These are phyloP conservation scores for Pterostichus madidus DNA, from an alignment of 2,888 invertebrate genomes.

Conservation along the genomic window DNA sequence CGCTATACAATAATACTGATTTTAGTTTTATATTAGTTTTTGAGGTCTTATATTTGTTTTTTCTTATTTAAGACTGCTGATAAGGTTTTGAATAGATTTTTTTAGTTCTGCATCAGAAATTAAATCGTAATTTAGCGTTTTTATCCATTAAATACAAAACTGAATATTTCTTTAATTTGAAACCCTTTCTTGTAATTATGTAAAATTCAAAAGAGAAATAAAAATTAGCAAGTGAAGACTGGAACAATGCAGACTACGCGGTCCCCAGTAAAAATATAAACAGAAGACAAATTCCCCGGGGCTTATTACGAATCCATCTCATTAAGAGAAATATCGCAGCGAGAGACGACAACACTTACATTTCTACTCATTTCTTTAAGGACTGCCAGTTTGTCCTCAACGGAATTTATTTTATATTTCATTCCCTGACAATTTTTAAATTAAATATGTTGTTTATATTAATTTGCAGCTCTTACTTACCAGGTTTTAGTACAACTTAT, in stretches of 20 bases:
- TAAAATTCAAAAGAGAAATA: slow-evolving; percentile 49
- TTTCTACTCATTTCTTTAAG: slow-evolving; percentile 12
- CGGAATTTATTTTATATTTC: slow-evolving; percentile 23
- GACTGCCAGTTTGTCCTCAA: neutral
- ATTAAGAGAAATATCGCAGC: slow-evolving; percentile 51
- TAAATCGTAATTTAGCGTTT: slow-evolving; percentile 13
- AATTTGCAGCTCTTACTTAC: too few relatives aligned
- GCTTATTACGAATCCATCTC: slow-evolving; percentile 64
- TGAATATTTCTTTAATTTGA: slow-evolving; percentile 26
- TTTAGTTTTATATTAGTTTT: too few relatives aligned
- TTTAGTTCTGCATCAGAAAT: neutral
- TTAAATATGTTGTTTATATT: too few relatives aligned
- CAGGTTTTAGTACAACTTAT: too few relatives aligned
- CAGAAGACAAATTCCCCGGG: slow-evolving; percentile 51
- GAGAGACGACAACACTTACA: slow-evolving; percentile 39
- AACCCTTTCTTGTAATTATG: slow-evolving; percentile 43
- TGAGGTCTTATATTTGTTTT: too few relatives aligned
- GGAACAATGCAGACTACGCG: slow-evolving; percentile 14
- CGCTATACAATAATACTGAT: too few relatives aligned
- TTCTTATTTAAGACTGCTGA: too few relatives aligned
- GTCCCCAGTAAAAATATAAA: slow-evolving; percentile 53
- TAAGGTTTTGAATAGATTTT: too few relatives aligned
- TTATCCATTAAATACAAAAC: slow-evolving; percentile 20
- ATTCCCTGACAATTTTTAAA: neutral
- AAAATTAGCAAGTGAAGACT: slow-evolving; percentile 54